A percentile compares a stretch with the other conserved stretches of the same genome.
Conservation (phyloP, 2,113 vertebrate genomes). For the Maccullochella peelii region DNA sequence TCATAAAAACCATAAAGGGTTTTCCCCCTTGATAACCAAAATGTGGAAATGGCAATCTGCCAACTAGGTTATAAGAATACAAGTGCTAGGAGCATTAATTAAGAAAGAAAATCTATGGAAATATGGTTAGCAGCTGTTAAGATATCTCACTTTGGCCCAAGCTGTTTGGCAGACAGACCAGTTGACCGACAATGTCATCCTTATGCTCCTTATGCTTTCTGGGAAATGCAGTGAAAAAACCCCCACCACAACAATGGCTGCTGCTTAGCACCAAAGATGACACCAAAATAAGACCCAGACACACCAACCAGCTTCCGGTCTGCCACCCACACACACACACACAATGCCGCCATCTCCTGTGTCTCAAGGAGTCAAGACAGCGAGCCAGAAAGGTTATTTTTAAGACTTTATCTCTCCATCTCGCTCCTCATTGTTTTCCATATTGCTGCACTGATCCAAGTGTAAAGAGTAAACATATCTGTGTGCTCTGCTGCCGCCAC, state of each 20-base stretch:
- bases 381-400: constrained; percentile 61
- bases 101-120: background rate
- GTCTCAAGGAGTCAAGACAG: constrained; percentile 20
- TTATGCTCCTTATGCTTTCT: constrained; percentile 4
- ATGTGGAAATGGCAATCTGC: background rate
- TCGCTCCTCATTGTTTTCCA: constrained; percentile 65
- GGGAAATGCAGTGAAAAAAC: constrained; percentile 33
- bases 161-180: background rate
- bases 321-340: constrained; percentile 45
- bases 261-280: constrained; percentile 35
- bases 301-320: constrained; percentile 36
- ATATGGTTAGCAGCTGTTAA: background rate
- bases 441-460: constrained; percentile 42
- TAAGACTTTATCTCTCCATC: constrained; percentile 59
- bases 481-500: constrained; percentile 16
- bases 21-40: background rate
- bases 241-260: constrained; percentile 13
- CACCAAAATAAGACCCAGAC: constrained; percentile 59
- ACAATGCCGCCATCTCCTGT: constrained; percentile 50
- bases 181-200: background rate
- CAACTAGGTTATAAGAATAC: background rate
- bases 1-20: background rate
- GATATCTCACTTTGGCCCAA: background rate
- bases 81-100: background rate
- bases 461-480: constrained; percentile 57